These are phyloP conservation scores for Sebastes kiyomatsui DNA, from an alignment of 2,797 vertebrate genomes.

Conservation along the genomic window DNA sequence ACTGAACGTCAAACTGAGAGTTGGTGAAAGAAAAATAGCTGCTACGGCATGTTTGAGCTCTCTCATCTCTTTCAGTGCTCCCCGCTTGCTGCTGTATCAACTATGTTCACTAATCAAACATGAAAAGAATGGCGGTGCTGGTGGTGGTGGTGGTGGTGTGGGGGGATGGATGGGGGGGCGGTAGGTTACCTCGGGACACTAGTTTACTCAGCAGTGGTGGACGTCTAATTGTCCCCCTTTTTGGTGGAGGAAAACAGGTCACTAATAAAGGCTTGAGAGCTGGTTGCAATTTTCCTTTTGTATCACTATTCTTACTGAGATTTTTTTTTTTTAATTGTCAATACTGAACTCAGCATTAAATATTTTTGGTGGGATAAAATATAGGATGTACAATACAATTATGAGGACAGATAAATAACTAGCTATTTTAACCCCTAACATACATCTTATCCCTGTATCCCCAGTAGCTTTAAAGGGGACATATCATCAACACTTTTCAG, in stretches of 20 bases:
- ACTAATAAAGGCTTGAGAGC: background rate
- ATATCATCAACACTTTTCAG: too few species aligned
- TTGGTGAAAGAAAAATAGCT: slow-evolving; percentile 36
- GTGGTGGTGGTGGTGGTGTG: background rate
- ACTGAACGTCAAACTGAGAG: slow-evolving; percentile 4
- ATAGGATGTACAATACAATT: background rate
- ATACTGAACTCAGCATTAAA: background rate
- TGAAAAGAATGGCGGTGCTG: slow-evolving; percentile 24
- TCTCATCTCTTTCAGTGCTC: slow-evolving; percentile 25
- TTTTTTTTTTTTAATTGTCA: background rate
- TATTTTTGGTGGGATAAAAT: background rate
- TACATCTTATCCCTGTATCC: background rate
- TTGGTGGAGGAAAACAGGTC: background rate
- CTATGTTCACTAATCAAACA: slow-evolving; percentile 59
- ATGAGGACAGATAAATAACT: background rate
- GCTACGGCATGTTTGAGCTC: slow-evolving; percentile 37
- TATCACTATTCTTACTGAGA: background rate
- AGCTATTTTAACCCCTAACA: background rate
- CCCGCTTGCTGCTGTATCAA: slow-evolving; percentile 19
- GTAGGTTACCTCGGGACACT: slow-evolving; percentile 34
- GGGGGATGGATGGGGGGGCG: background rate
- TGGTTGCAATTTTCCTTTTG: background rate
- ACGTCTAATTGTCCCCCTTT: slow-evolving; percentile 14
- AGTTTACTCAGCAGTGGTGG: slow-evolving; percentile 2
- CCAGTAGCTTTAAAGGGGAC: background rate